These are phyloP conservation scores for Schizaphis graminum DNA, from an alignment of 2,888 invertebrate genomes.

Conservation along the genomic window DNA sequence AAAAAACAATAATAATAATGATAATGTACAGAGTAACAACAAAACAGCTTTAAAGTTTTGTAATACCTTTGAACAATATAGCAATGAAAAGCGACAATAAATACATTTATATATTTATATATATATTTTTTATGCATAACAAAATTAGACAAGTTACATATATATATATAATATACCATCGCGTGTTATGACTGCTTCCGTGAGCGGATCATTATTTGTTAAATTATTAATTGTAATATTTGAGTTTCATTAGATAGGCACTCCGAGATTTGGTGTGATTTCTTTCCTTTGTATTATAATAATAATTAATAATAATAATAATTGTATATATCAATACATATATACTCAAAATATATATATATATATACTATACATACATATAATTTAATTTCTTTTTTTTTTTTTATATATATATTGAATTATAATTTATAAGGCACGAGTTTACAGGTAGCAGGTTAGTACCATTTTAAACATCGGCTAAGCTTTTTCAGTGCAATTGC, in stretches of 20 bases:
- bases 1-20: slow-evolving; percentile 32
- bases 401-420: slow-evolving; percentile 1
- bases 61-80: slow-evolving; percentile 63
- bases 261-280: slow-evolving; percentile 47
- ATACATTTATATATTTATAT: slow-evolving; percentile 21
- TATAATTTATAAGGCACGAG: slow-evolving; percentile 60
- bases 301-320: slow-evolving; percentile 40
- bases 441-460: slow-evolving; percentile 67
- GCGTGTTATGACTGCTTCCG: background rate
- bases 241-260: slow-evolving; percentile 26
- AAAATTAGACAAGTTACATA: slow-evolving; percentile 33
- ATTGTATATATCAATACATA: slow-evolving; percentile 37
- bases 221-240: slow-evolving; percentile 23
- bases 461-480: slow-evolving; percentile 79
- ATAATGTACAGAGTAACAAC: slow-evolving; percentile 64
- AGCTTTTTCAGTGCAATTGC: slow-evolving; percentile 77
- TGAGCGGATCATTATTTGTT: background rate
- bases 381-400: slow-evolving; percentile 53
- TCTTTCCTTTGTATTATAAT: slow-evolving; percentile 32
- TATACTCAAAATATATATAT: slow-evolving; percentile 16
- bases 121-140: slow-evolving; percentile 53
- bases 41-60: slow-evolving; percentile 53
- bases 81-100: slow-evolving; percentile 59
- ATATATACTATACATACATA: slow-evolving; percentile 9
- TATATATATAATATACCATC: slow-evolving; percentile 3